phyloP scores from a whole-genome alignment of 2,113 vertebrate genomes.

The Platichthys stellatus region DNA sequence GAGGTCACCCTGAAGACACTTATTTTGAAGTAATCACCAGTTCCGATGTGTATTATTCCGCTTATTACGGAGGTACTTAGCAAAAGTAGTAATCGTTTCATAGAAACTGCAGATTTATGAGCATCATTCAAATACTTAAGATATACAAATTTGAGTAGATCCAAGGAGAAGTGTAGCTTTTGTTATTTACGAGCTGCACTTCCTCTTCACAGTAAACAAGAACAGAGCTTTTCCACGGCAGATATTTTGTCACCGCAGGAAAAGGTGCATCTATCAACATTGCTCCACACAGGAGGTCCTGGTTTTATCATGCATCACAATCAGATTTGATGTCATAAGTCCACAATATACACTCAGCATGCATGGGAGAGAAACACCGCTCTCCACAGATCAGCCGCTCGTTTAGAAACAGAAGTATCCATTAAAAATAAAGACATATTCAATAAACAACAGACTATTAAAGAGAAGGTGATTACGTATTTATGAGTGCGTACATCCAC shows the following conservation, averaged over 20 bases:
- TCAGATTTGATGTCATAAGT: background rate
- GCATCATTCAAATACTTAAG: constrained; percentile 3
- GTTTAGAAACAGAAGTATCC: no score
- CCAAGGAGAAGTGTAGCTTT: background rate
- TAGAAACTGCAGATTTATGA: constrained; percentile 9
- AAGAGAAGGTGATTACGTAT: no score
- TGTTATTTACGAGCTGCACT: background rate
- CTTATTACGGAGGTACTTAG: constrained; percentile 11
- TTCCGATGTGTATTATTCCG: background rate
- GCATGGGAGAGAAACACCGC: no score
- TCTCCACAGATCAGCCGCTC: no score
- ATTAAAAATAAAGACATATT: no score
- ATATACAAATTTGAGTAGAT: constrained; percentile 14
- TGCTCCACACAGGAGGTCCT: background rate
- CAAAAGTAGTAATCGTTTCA: constrained; percentile 12
- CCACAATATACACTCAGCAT: no score
- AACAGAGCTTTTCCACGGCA: background rate
- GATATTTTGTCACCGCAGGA: background rate
- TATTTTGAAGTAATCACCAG: constrained; percentile 23
- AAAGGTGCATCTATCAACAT: background rate
- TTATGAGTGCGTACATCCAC: no score
- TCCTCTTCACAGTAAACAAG: constrained; percentile 18
- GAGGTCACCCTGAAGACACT: constrained; percentile 42
- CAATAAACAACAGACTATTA: no score
- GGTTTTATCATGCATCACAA: background rate